Evolutionary conservation across 2,797 vertebrate genomes (phyloP).

Genomic region (Alcedo atthis): DNA sequence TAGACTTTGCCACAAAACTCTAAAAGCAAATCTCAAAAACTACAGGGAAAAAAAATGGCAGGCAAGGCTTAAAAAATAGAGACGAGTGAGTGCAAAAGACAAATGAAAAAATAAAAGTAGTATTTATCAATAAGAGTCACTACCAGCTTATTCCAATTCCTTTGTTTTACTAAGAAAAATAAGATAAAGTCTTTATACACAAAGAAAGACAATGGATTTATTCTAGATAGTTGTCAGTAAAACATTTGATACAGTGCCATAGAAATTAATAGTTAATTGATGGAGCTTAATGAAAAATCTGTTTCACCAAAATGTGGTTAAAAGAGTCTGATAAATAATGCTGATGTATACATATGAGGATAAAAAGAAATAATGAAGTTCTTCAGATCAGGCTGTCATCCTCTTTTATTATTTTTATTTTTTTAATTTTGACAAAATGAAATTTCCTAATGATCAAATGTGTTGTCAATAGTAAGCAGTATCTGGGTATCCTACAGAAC

Average conservation of each 20-base stretch:
- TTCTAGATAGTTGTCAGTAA: background rate
- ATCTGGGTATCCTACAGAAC: background rate
- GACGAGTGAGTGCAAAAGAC: background rate
- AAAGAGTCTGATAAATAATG: background rate
- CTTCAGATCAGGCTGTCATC: background rate
- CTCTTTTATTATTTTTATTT: background rate
- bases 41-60: background rate
- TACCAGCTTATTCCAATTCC: background rate
- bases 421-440: background rate
- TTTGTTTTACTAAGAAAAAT: background rate
- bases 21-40: background rate
- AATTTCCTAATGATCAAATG: background rate
- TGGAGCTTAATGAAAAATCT: background rate
- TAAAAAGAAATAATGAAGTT: background rate
- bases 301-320: background rate
- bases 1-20: background rate
- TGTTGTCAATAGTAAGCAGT: background rate
- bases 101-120: background rate
- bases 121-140: background rate
- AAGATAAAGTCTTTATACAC: background rate
- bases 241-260: background rate
- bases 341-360: background rate
- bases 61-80: background rate
- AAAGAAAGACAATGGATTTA: background rate
- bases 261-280: background rate